Evolutionary conservation across 2,113 vertebrate species (phyloP).

Genomic region (Osmerus eperlanus): DNA sequence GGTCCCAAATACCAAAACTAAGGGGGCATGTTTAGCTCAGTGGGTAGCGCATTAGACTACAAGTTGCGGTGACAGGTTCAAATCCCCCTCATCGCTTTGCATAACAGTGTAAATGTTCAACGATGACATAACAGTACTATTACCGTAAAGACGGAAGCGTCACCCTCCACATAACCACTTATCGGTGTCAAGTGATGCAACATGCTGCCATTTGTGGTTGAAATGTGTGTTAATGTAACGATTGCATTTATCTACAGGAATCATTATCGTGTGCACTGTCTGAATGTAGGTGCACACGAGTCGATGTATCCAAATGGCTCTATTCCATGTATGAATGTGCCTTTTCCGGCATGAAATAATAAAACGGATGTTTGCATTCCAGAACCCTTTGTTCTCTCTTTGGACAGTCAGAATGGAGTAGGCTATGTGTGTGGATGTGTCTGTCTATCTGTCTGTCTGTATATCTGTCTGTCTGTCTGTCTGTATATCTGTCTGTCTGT

Average conservation of each 20-base stretch:
- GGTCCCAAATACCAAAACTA: conserved; percentile 47
- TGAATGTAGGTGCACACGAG: conserved; percentile 69
- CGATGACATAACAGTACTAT: no score
- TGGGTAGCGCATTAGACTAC: conserved; percentile 49
- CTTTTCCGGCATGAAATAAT: conserved; percentile 67
- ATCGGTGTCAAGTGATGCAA: conserved; percentile 61
- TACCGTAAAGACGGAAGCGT: no score
- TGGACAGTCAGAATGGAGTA: not conserved
- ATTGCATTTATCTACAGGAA: conserved; percentile 65
- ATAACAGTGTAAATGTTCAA: conserved; percentile 23
- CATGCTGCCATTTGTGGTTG: conserved; percentile 66
- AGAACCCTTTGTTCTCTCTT: conserved; percentile 2
- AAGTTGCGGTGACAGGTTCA: not conserved
- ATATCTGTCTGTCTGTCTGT: no score
- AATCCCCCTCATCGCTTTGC: not conserved
- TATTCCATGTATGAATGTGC: conserved; percentile 63
- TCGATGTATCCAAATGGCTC: conserved; percentile 53
- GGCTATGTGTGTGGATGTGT: no score
- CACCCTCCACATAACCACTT: conserved; percentile 51
- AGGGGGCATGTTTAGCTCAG: conserved; percentile 49
- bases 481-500: no score
- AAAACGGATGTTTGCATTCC: conserved; percentile 46
- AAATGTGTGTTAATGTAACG: conserved; percentile 61
- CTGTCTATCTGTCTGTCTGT: no score
- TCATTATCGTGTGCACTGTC: conserved; percentile 66